Conservation (phyloP, 2,113 vertebrate species). For the Hypomesus transpacificus region DNA sequence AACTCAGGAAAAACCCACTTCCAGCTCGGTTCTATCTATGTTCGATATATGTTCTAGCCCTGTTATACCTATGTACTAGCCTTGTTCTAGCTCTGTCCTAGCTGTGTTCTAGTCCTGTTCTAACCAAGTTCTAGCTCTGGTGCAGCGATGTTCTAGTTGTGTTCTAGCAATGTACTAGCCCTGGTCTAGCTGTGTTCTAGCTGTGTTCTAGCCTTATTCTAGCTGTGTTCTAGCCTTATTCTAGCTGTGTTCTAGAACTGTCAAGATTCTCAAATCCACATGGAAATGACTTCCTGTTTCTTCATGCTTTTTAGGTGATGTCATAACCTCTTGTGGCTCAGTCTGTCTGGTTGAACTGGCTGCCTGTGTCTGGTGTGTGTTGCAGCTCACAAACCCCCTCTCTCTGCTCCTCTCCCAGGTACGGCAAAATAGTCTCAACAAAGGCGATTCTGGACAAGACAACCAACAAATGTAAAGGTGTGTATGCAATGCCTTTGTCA, state of each 20-base stretch:
- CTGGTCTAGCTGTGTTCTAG: too few species aligned
- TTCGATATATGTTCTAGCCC: too few species aligned
- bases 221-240: conserved; percentile 12
- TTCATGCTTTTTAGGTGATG: conserved; percentile 65
- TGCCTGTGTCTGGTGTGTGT: conserved; percentile 51
- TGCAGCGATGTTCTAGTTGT: too few species aligned
- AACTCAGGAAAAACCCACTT: too few species aligned
- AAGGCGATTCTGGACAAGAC: conserved; percentile 99
- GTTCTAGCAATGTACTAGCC: too few species aligned
- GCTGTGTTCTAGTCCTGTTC: too few species aligned
- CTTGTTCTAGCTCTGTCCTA: too few species aligned
- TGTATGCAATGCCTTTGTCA: conserved; percentile 48
- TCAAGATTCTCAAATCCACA: conserved; percentile 57
- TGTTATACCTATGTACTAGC: too few species aligned
- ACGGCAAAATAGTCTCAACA: conserved; percentile 98
- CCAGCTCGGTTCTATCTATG: too few species aligned
- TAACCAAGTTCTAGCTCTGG: too few species aligned
- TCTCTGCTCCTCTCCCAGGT: conserved; percentile 76
- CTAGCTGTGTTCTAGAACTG: conserved; percentile 35
- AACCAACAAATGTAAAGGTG: conserved; percentile 99
- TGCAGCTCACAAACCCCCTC: conserved; percentile 49
- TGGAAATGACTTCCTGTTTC: conserved; percentile 67
- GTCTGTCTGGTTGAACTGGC: conserved; percentile 57
- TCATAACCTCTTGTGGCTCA: conserved; percentile 64
- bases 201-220: background rate